Conservation (phyloP, 2,797 vertebrate species). For the Neopelma chrysocephalum region DNA sequence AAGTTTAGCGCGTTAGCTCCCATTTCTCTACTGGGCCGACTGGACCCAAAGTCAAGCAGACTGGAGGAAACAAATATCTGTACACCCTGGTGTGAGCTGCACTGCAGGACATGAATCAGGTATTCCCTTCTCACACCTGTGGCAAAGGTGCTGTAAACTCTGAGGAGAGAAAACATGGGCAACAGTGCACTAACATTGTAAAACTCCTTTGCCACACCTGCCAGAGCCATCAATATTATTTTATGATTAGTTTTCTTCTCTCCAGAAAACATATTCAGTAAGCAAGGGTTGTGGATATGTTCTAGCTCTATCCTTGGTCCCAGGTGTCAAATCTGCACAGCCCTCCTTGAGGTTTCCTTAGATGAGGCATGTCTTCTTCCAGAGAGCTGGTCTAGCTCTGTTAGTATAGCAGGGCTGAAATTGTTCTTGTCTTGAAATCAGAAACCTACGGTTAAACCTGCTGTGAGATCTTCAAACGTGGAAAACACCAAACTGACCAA, state of each 20-base stretch:
- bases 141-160: neutral
- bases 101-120: neutral
- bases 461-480: neutral
- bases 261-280: neutral
- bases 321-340: neutral
- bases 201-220: neutral
- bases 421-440: neutral
- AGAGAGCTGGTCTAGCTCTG: neutral
- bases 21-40: neutral
- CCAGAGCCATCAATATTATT: neutral
- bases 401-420: neutral
- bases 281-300: neutral
- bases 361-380: neutral
- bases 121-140: neutral
- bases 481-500: rapidly evolving
- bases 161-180: neutral
- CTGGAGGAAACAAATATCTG: neutral
- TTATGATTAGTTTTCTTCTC: neutral
- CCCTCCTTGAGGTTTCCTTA: neutral
- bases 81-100: neutral
- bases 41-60: neutral
- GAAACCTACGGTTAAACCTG: neutral
- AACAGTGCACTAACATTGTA: rapidly evolving
- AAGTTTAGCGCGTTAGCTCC: neutral
- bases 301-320: neutral